phyloP scores from a whole-genome alignment of 2,797 vertebrate genomes.

The Lophotriccus pileatus region DNA sequence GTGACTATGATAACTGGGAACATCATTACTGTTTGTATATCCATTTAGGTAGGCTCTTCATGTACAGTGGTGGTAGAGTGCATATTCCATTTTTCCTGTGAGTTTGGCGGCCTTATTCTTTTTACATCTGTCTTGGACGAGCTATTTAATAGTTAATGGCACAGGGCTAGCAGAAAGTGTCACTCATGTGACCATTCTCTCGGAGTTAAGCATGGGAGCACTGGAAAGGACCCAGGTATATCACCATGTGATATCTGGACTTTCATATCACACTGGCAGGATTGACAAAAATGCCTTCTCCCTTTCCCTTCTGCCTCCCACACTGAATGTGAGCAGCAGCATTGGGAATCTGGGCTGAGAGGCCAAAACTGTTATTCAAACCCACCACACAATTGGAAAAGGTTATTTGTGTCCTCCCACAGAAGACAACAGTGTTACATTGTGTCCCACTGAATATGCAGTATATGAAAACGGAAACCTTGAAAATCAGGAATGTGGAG shows the following conservation, averaged over 20 bases:
- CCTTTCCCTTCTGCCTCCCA: neutral
- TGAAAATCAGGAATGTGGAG: neutral
- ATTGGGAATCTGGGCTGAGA: neutral
- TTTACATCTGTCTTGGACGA: neutral
- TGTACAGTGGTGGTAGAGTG: neutral
- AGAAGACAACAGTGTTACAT: neutral
- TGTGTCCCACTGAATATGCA: neutral
- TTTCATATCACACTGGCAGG: accelerated
- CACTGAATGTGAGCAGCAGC: neutral
- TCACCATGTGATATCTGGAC: neutral
- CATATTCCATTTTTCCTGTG: neutral
- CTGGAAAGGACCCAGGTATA: neutral
- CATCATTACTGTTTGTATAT: neutral
- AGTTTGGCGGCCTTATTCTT: neutral
- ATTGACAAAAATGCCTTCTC: neutral
- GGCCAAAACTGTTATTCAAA: neutral
- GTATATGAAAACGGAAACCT: neutral
- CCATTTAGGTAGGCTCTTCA: neutral
- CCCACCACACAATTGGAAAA: neutral
- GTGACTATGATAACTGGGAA: neutral
- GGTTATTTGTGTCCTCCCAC: neutral
- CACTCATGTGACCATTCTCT: neutral
- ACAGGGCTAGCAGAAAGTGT: neutral
- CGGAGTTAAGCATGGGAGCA: accelerated
- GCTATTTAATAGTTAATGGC: neutral